These are phyloP conservation scores for Trinorchestia longiramus DNA, from an alignment of 1,140 invertebrate species.

Conservation along the genomic window DNA sequence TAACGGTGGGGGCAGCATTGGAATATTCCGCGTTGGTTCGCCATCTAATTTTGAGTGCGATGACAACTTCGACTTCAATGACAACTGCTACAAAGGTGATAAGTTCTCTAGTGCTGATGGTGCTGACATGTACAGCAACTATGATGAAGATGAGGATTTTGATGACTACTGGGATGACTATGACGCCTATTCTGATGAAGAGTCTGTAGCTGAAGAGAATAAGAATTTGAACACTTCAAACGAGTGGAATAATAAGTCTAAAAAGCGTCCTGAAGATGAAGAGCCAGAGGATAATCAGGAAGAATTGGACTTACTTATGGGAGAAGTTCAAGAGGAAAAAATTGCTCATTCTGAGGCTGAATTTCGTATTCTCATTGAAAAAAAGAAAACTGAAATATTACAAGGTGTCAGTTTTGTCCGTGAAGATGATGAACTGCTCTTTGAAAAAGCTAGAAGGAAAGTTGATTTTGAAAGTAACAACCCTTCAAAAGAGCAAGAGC, in stretches of 20 bases:
- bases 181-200: constrained; percentile 85
- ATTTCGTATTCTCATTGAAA: constrained; percentile 69
- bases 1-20: constrained; percentile 54
- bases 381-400: constrained; percentile 71
- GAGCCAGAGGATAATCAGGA: constrained; percentile 70
- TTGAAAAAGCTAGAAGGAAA: constrained; percentile 62
- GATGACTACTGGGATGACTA: constrained; percentile 83
- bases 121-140: constrained; percentile 57
- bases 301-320: constrained; percentile 67
- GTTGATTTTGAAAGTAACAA: neutral
- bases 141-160: constrained; percentile 50
- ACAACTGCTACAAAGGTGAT: constrained; percentile 62
- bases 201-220: constrained; percentile 71
- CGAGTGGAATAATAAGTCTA: constrained; percentile 66
- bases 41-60: constrained; percentile 66
- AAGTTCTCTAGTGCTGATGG: constrained; percentile 68
- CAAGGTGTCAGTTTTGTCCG: constrained; percentile 67
- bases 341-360: constrained; percentile 64
- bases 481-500: neutral
- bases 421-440: constrained; percentile 59
- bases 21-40: constrained; percentile 66
- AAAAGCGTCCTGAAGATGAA: constrained; percentile 67
- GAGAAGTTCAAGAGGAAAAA: constrained; percentile 56
- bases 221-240: constrained; percentile 66
- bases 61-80: constrained; percentile 57